Evolutionary conservation across 2,888 invertebrate species (phyloP).

Genomic region (Branchipolynoe longqiensis): DNA sequence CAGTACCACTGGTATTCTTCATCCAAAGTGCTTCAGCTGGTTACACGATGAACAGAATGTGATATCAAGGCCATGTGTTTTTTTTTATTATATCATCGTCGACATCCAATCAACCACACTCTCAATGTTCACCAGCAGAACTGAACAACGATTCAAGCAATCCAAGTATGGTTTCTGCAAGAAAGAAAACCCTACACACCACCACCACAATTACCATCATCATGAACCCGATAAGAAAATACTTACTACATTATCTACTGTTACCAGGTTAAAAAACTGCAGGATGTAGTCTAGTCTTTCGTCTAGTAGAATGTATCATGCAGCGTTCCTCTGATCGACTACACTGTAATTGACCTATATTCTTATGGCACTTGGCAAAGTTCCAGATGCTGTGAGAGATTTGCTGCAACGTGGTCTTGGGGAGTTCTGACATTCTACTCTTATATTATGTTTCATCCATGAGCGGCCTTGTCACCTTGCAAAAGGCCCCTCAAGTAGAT

Average conservation of each 20-base stretch:
- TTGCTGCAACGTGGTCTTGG: background rate
- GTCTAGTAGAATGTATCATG: background rate
- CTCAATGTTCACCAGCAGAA: background rate
- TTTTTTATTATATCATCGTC: background rate
- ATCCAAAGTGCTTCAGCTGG: background rate
- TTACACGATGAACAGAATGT: background rate
- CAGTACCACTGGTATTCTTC: too few relatives aligned
- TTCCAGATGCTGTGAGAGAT: background rate
- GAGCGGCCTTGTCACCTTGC: conserved; percentile 42
- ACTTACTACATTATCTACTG: background rate
- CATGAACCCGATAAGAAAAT: background rate
- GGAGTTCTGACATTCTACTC: background rate
- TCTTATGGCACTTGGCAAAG: background rate
- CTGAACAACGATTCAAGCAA: background rate
- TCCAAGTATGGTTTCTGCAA: background rate
- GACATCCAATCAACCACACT: background rate
- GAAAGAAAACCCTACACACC: background rate
- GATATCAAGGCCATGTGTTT: conserved; percentile 21
- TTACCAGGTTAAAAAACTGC: background rate
- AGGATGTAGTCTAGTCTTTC: background rate
- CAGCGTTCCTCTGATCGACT: background rate
- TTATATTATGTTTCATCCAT: conserved; percentile 1
- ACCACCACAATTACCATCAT: background rate
- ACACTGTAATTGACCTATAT: background rate
- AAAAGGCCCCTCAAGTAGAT: conserved; percentile 29